Percentiles rank a stretch among this genome's conserved stretches.
phyloP scores from a whole-genome alignment of 1,140 invertebrate genomes.

The Drosophila tropicalis region DNA sequence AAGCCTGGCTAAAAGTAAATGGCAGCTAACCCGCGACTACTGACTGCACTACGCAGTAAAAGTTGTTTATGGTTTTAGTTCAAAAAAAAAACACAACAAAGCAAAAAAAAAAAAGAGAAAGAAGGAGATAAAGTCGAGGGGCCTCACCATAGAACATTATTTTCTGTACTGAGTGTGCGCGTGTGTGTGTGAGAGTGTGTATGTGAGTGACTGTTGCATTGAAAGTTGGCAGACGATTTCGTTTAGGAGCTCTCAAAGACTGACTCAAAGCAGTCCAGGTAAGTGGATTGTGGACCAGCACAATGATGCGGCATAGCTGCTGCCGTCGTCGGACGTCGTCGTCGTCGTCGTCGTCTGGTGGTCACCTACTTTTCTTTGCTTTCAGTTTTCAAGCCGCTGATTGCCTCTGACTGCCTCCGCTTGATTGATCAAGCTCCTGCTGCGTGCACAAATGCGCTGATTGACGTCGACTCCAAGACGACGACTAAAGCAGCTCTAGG shows the following conservation, averaged over 20 bases:
- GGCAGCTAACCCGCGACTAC: slow-evolving; percentile 56
- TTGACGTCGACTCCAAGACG: slow-evolving; percentile 47
- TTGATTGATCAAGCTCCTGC: slow-evolving; percentile 77
- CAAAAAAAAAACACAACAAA: slow-evolving; percentile 45
- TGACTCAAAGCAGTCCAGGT: slow-evolving; percentile 32
- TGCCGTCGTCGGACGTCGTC: no score
- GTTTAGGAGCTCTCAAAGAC: slow-evolving; percentile 61
- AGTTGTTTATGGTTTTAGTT: slow-evolving; percentile 71
- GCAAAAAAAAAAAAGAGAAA: slow-evolving; percentile 41
- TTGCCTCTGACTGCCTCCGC: slow-evolving; percentile 48
- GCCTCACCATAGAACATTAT: slow-evolving; percentile 61
- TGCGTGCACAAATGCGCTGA: slow-evolving; percentile 73
- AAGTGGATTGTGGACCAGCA: slow-evolving; percentile 8
- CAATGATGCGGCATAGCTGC: slow-evolving; percentile 30
- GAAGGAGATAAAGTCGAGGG: slow-evolving; percentile 27
- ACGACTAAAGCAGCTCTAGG: slow-evolving; percentile 17
- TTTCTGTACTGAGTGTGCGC: slow-evolving; percentile 23
- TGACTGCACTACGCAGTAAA: slow-evolving; percentile 78
- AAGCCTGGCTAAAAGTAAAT: slow-evolving; percentile 68
- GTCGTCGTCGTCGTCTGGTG: slow-evolving; percentile 26
- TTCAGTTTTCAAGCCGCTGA: slow-evolving; percentile 56
- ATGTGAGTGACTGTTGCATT: slow-evolving; percentile 38
- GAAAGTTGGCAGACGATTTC: slow-evolving; percentile 75
- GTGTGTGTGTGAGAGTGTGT: slow-evolving; percentile 41
- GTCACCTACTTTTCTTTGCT: slow-evolving; percentile 79